Base-by-base conservation (phyloP, 1,140 invertebrate species). In the Zelostemma sp. region DNA sequence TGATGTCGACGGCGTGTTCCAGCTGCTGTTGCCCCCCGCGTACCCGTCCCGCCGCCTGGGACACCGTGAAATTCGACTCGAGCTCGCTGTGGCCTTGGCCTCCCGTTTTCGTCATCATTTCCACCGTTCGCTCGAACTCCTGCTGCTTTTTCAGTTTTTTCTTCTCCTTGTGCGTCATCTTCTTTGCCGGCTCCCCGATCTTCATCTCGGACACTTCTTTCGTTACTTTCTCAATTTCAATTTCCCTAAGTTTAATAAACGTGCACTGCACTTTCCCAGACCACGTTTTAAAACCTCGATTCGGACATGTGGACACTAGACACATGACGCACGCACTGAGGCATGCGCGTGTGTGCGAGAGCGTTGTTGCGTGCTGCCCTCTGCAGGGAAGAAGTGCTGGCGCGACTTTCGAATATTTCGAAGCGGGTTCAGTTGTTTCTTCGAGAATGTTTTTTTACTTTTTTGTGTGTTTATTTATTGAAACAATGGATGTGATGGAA, bases 1-100 rank as follows among this genome's bases (percentile, higher is more conserved):
- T 99, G 18, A 99, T 99, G 84, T 99, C 97, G 14, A 98, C 93
- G 1, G 97, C 96, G 83, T 97, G 95, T 79, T 99, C 97, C 47
- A 98, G 74, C 16, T 95, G 91, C 25, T 90, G 90, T 28, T 90
- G 90, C 72, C 93, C 89, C 70, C 96, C 75, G 0, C 80, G 79
- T 45, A 65, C 73, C 28, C 81, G 82, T 1, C 58, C 64, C 40
- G 77, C 59, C 41, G 78, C 82, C 82, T 97, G 95, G 6, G 97
- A 99, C 45, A 99, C 93, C 1, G 97, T 97, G 79, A 99, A 99
- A 83, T 99, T 98, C 18, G 92, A 93, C 54, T 94, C 95, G 21
- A 97, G 86, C 62, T 95, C 94, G 47, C 93, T 95, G 75, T 94
- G 92, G 0, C 94, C 94, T 77, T 94, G 90, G 0, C 94, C 93